Conservation (phyloP, 2,888 invertebrate species). For the Stenotaenia linearis region DNA sequence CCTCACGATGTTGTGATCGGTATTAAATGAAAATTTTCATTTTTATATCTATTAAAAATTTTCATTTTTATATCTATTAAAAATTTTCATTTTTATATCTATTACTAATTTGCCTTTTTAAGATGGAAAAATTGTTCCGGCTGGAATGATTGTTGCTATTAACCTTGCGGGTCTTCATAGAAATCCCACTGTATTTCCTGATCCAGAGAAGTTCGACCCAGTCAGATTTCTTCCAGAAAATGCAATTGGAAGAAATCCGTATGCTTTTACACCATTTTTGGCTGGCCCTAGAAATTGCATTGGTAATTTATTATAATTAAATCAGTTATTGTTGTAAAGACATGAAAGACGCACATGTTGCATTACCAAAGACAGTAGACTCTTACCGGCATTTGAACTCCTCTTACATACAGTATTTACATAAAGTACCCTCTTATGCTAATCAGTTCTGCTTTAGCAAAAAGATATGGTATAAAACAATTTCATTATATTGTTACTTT, state of each 20-base stretch:
- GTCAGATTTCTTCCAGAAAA: slow-evolving; percentile 68
- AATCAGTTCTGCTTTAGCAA: too few species aligned
- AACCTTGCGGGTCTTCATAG: slow-evolving; percentile 60
- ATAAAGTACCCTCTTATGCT: too few species aligned
- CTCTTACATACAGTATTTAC: too few species aligned
- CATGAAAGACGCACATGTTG: too few species aligned
- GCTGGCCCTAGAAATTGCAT: slow-evolving; percentile 45
- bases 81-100: neutral
- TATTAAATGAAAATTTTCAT: neutral
- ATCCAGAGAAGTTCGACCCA: slow-evolving; percentile 69
- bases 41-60: too few species aligned
- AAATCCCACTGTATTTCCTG: slow-evolving; percentile 57
- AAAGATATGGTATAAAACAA: neutral
- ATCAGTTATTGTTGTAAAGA: neutral
- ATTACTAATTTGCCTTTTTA: neutral
- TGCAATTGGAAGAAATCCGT: slow-evolving; percentile 63
- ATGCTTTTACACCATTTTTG: slow-evolving; percentile 49
- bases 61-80: neutral
- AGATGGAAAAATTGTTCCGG: slow-evolving; percentile 52
- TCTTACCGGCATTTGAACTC: too few species aligned
- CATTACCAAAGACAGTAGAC: too few species aligned
- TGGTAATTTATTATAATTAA: slow-evolving; percentile 9
- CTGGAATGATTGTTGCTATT: slow-evolving; percentile 61
- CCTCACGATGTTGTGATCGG: neutral
- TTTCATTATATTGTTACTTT: neutral